A percentile compares a stretch with the other conserved stretches of the same genome.
Conservation (phyloP, 2,888 invertebrate species). For the Polydrusus tereticollis region DNA sequence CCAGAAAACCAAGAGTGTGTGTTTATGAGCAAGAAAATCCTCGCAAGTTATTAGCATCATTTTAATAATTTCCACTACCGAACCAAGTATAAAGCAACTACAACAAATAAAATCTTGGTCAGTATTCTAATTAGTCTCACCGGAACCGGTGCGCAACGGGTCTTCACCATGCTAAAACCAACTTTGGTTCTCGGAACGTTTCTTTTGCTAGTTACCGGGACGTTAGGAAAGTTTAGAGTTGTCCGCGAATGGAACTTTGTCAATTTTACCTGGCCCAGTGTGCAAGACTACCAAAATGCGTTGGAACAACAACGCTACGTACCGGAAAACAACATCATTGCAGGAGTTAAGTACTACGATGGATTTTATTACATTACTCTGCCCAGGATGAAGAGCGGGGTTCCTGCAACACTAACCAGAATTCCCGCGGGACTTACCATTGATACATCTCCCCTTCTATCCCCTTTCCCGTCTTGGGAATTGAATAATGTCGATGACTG, state of each 20-base stretch:
- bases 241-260: constrained; percentile 81
- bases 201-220: constrained; percentile 28
- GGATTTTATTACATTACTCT: constrained; percentile 77
- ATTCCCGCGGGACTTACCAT: constrained; percentile 69
- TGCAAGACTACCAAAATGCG: constrained; percentile 70
- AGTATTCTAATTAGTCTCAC: constrained; percentile 21
- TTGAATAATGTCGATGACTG: constrained; percentile 78
- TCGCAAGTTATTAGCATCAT: constrained; percentile 33
- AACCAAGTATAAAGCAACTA: constrained; percentile 32
- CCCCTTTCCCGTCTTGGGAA: constrained; percentile 80
- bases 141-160: constrained; percentile 12
- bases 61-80: constrained; percentile 38
- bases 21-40: constrained; percentile 1
- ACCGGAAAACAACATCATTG: constrained; percentile 76
- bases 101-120: constrained; percentile 36
- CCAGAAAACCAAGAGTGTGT: neutral
- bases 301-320: constrained; percentile 73
- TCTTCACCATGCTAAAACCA: constrained; percentile 29
- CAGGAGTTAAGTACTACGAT: constrained; percentile 78
- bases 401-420: constrained; percentile 78
- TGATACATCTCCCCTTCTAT: constrained; percentile 71
- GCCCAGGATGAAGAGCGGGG: constrained; percentile 78
- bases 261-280: constrained; percentile 77
- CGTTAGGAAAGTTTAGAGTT: constrained; percentile 70
- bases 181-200: constrained; percentile 16